A percentile compares a stretch with the other conserved stretches of the same genome.
These are phyloP conservation scores for Plusia festucae DNA, from an alignment of 2,888 invertebrate genomes.

Conservation along the genomic window DNA sequence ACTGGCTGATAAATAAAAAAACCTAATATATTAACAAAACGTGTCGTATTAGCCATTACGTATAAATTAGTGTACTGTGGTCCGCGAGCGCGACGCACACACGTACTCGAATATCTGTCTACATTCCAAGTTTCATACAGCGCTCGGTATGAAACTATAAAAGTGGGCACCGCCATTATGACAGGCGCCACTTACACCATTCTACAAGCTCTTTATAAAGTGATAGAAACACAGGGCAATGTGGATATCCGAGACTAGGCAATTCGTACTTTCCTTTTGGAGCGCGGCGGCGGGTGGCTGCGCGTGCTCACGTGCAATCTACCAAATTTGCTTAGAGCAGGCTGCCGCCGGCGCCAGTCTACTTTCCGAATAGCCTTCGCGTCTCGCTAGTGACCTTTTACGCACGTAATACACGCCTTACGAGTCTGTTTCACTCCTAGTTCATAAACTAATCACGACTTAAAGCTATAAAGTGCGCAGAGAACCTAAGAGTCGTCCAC, in stretches of 20 bases:
- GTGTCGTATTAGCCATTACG: not conserved
- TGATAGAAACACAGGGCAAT: conserved; percentile 37
- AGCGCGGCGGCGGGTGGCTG: conserved; percentile 25
- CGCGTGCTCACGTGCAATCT: conserved; percentile 66
- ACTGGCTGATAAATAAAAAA: conserved; percentile 1
- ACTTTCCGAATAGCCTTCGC: conserved; percentile 87
- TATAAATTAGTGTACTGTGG: not conserved
- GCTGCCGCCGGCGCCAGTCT: conserved; percentile 81
- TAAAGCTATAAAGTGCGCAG: conserved; percentile 52
- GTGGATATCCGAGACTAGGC: conserved; percentile 42
- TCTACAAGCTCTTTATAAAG: conserved; percentile 25
- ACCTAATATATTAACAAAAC: not conserved
- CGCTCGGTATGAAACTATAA: not conserved
- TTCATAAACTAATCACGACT: conserved; percentile 70
- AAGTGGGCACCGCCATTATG: not conserved
- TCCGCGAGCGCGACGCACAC: not conserved
- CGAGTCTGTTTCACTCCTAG: conserved; percentile 73
- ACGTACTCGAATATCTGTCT: not conserved
- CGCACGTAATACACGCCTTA: conserved; percentile 77
- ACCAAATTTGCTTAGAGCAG: conserved; percentile 83
- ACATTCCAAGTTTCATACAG: not conserved
- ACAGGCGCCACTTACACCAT: conserved; percentile 1
- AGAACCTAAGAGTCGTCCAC: conserved; percentile 55
- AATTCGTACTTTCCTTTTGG: conserved; percentile 57
- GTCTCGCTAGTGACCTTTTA: conserved; percentile 89